A percentile compares a stretch with the other conserved stretches of the same genome.
phyloP scores from a whole-genome alignment of 1,140 invertebrate species.

The Mya arenaria region DNA sequence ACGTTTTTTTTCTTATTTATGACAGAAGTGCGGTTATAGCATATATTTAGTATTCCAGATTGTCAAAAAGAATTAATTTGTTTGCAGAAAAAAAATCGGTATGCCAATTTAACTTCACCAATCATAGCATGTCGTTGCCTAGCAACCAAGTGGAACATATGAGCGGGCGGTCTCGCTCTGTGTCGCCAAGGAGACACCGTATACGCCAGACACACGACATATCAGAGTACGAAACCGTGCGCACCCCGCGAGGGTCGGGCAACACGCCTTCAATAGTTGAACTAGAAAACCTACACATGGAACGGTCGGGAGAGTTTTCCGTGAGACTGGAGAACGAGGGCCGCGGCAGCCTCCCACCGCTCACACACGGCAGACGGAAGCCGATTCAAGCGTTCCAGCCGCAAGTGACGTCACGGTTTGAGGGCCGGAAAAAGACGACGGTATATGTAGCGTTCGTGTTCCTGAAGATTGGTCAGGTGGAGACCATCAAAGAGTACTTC shows the following conservation, averaged over 20 bases:
- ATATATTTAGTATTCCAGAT: too few relatives aligned
- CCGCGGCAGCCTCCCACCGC: background rate
- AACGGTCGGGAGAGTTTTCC: background rate
- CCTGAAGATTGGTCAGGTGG: conserved; percentile 77
- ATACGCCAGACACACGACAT: too few relatives aligned
- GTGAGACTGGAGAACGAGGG: background rate
- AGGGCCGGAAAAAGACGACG: conserved; percentile 31
- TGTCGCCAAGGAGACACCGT: too few relatives aligned
- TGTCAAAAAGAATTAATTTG: too few relatives aligned
- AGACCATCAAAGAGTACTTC: conserved; percentile 77
- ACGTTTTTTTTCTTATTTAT: too few relatives aligned
- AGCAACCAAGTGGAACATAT: too few relatives aligned
- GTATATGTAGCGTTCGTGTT: conserved; percentile 75
- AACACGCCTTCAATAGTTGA: conserved; percentile 30
- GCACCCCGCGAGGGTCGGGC: background rate
- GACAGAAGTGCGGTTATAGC: too few relatives aligned
- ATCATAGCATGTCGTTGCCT: too few relatives aligned
- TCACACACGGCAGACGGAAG: background rate
- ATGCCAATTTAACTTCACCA: too few relatives aligned
- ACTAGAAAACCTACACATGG: conserved; percentile 25
- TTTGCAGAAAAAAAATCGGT: too few relatives aligned
- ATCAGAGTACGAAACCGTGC: conserved; percentile 1
- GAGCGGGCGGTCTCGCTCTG: too few relatives aligned
- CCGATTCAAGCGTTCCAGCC: background rate
- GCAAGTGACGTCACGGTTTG: conserved; percentile 34